Conservation (phyloP, 2,888 invertebrate species). For the Subacronicta megacephala region DNA sequence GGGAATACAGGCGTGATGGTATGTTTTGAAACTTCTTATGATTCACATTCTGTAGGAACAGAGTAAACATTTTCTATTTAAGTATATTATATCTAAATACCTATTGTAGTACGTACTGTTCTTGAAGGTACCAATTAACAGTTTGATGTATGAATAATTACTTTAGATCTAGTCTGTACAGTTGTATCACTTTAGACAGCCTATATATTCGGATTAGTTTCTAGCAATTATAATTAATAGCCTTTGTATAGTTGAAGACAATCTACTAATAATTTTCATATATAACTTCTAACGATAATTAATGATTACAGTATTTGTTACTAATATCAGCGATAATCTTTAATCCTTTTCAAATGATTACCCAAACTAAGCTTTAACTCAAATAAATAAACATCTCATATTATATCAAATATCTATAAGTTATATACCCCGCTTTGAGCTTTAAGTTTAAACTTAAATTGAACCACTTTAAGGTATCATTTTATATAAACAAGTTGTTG, state of each 20-base stretch:
- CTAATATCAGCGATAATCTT: not conserved
- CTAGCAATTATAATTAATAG: not conserved
- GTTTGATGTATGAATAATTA: not conserved
- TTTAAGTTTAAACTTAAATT: no score
- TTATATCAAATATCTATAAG: no score
- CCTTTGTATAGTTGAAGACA: not conserved
- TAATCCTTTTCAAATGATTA: slow-evolving; percentile 6
- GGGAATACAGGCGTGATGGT: no score
- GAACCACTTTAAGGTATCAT: no score
- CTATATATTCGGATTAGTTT: not conserved
- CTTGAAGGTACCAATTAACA: not conserved
- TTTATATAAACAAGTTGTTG: no score
- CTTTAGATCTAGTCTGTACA: not conserved
- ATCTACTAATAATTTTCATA: no score
- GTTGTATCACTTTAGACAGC: not conserved
- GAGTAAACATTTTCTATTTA: not conserved
- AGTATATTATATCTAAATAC: not conserved
- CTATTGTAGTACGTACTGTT: not conserved
- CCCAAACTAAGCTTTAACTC: slow-evolving; percentile 8
- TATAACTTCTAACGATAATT: no score
- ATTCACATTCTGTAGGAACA: no score
- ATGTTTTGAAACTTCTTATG: no score
- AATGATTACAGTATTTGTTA: not conserved
- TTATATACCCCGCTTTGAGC: no score
- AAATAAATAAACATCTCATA: not conserved